Base-by-base conservation (phyloP, 2,888 invertebrate genomes). In the Acleris cristana region DNA sequence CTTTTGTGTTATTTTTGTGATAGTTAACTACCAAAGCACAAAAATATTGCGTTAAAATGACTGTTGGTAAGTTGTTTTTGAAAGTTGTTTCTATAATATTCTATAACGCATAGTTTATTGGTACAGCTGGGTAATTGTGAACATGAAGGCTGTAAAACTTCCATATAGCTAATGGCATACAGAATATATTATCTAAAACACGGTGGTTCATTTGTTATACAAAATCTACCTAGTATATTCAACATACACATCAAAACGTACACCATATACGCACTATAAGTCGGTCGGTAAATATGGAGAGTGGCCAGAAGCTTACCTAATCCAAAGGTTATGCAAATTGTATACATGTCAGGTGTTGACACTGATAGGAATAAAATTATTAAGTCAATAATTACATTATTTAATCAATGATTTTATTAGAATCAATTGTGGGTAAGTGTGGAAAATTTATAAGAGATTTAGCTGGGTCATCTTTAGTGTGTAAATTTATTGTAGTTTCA, bases 41-140 rank as follows among this genome's bases (percentile, higher is more conserved):
- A 1, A 40, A 44, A 10, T 40, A 34, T 30, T 45, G 5, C 45
- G 12, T 26, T 26, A 62, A 14, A 30, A 66, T 66, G 66, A 66
- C 66, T 62, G n/a, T 61, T 45, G 66, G 66, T 66, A 57, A 66
- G 66, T 66, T 57, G 21, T 56, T 56, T 56, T 51, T 8, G 56
- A 30, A 10, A 51, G 21, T 26, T 48, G 57, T 10, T 40, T 16
- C 23, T 21, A 23, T n/a, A 4, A 8, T 16, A 40, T 40, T 40
- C 40, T 34, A 14, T 14, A 14, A 40, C 14, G 40, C 40, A 40
- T 40, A 14, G 14, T 40, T 40, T 14, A 40, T 40, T 40, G 14
- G 40, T 1, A 14, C 14, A 4, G 14, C 10, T 40, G 40, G 3
- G 40, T 14, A 40, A 40, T 40, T 40, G 40, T 40, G 1, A 40